These are phyloP conservation scores for Megalops cyprinoides DNA, from an alignment of 2,797 vertebrate species.

Conservation along the genomic window DNA sequence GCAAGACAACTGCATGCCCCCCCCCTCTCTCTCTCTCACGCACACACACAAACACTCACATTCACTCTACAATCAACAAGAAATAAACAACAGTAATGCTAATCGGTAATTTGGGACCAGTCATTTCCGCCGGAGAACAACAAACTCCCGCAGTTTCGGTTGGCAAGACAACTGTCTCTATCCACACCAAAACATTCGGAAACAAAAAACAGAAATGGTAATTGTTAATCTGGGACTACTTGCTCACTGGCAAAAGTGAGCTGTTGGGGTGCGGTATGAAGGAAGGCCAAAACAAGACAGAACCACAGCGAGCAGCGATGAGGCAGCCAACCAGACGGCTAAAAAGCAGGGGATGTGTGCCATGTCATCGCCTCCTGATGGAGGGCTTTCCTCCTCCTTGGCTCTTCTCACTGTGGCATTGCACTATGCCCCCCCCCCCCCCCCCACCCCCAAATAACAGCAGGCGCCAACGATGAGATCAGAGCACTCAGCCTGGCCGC, in stretches of 20 bases:
- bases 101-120: background rate
- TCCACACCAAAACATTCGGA: too few relatives aligned
- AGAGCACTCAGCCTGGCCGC: slow-evolving; percentile 10
- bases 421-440: background rate
- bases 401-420: slow-evolving; percentile 6
- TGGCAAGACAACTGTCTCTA: too few relatives aligned
- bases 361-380: background rate
- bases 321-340: background rate
- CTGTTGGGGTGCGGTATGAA: background rate
- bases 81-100: too few relatives aligned
- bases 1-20: slow-evolving; percentile 22
- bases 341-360: background rate
- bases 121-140: too few relatives aligned
- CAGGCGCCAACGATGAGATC: slow-evolving; percentile 28
- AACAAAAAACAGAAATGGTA: background rate
- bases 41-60: too few relatives aligned
- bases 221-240: background rate
- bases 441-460: background rate
- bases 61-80: too few relatives aligned
- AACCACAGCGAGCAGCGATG: background rate
- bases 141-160: too few relatives aligned
- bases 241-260: background rate
- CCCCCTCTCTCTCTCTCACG: too few relatives aligned
- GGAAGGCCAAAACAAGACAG: background rate
- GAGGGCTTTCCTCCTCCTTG: slow-evolving; percentile 10